phyloP scores from a whole-genome alignment of 2,113 vertebrate species.

The Alectura lathami region DNA sequence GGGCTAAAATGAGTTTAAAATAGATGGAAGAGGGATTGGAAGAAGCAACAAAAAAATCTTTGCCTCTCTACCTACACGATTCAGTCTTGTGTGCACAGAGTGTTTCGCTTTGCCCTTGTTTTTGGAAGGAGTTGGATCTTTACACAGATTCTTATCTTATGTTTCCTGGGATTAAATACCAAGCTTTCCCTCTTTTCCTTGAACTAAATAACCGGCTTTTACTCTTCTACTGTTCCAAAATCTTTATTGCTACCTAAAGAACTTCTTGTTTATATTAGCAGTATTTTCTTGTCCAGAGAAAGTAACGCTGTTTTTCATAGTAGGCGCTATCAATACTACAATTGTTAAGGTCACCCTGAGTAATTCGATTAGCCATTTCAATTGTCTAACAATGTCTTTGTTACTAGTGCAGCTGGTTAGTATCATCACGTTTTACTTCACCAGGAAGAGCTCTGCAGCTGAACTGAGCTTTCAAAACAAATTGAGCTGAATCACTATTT shows the following conservation, averaged over 20 bases:
- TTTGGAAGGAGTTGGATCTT: background rate
- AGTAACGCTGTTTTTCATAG: background rate
- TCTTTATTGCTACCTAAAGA: constrained; percentile 4
- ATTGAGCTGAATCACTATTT: background rate
- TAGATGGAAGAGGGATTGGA: background rate
- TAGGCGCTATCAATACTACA: background rate
- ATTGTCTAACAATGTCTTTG: background rate
- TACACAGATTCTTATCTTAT: background rate
- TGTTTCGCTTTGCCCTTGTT: constrained; percentile 19
- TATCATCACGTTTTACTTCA: background rate
- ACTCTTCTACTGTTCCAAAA: background rate
- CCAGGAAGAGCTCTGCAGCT: constrained; percentile 12
- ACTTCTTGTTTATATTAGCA: background rate
- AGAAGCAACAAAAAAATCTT: background rate
- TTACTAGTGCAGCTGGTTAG: background rate
- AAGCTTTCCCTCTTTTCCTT: constrained; percentile 33
- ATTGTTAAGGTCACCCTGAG: background rate
- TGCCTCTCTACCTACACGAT: background rate
- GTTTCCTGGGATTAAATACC: constrained; percentile 42
- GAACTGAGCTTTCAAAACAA: constrained; percentile 21
- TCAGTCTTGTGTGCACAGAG: background rate
- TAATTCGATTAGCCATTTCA: background rate
- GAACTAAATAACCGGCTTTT: constrained; percentile 14
- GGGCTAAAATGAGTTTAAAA: background rate
- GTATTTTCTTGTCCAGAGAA: background rate